These are phyloP conservation scores for Pangasius krempfi DNA, from an alignment of 2,797 vertebrate genomes.

Conservation along the genomic window DNA sequence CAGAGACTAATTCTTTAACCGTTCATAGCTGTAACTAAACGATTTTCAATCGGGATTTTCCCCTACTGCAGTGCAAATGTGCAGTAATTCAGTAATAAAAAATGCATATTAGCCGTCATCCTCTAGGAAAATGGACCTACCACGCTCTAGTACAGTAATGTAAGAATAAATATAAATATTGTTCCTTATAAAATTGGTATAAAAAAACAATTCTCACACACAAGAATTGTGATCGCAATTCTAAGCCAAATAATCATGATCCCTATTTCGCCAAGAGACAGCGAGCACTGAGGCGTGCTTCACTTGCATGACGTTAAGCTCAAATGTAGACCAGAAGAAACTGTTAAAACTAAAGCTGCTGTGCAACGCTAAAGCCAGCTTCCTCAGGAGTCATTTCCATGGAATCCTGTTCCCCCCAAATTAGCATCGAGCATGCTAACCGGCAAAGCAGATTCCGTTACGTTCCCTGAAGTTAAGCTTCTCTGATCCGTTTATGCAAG, in stretches of 20 bases:
- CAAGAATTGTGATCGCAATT: background rate
- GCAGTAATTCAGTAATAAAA: background rate
- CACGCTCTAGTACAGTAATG: background rate
- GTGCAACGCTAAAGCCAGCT: background rate
- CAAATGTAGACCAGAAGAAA: background rate
- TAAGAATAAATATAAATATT: background rate
- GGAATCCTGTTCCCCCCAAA: conserved; percentile 58
- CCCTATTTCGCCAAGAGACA: background rate
- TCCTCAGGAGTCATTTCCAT: conserved; percentile 26
- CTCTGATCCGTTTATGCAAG: conserved; percentile 74
- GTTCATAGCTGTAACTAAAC: background rate
- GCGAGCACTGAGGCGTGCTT: background rate
- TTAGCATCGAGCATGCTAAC: conserved; percentile 59
- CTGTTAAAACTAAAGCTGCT: conserved; percentile 3
- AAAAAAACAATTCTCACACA: background rate
- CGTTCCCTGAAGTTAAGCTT: conserved; percentile 66
- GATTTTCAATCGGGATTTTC: background rate
- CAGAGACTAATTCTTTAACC: background rate
- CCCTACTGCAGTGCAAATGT: background rate
- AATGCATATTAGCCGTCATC: background rate
- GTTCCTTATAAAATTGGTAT: background rate
- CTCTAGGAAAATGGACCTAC: background rate
- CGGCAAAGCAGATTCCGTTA: conserved; percentile 69
- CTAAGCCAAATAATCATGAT: background rate
- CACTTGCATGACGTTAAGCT: conserved; percentile 22